Conservation (phyloP, 2,113 vertebrate genomes). For the Gavialis gangeticus region DNA sequence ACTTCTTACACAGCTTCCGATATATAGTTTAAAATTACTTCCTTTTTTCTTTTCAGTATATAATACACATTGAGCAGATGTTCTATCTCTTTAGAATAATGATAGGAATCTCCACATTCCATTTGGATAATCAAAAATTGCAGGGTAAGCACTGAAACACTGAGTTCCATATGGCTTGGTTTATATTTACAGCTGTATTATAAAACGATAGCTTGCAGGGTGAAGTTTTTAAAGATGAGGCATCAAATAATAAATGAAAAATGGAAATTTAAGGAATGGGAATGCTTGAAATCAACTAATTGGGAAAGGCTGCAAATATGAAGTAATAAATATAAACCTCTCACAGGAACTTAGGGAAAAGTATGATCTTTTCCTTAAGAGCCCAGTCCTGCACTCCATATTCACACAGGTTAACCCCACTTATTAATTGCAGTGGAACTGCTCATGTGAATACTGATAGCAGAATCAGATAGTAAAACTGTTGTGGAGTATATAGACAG, state of each 20-base stretch:
- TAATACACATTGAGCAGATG: constrained; percentile 10
- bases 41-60: not conserved
- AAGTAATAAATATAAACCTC: not conserved
- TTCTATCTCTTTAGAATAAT: constrained; percentile 16
- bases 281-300: not conserved
- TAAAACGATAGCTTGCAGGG: not conserved
- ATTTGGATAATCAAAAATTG: constrained; percentile 32
- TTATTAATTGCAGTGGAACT: not conserved
- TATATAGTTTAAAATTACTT: constrained; percentile 20
- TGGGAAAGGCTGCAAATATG: not conserved
- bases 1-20: not conserved
- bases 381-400: not conserved
- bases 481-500: not conserved
- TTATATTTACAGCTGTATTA: not conserved
- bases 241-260: not conserved
- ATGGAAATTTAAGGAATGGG: not conserved
- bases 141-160: constrained; percentile 20
- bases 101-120: not conserved
- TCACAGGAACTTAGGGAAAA: not conserved
- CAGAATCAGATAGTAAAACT: not conserved
- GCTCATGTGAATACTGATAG: not conserved
- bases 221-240: not conserved
- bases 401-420: not conserved
- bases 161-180: constrained; percentile 26
- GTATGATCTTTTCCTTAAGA: not conserved